Percentiles rank a stretch among this genome's conserved stretches.
phyloP scores from a whole-genome alignment of 2,113 vertebrate species.

The Microcebus murinus region DNA sequence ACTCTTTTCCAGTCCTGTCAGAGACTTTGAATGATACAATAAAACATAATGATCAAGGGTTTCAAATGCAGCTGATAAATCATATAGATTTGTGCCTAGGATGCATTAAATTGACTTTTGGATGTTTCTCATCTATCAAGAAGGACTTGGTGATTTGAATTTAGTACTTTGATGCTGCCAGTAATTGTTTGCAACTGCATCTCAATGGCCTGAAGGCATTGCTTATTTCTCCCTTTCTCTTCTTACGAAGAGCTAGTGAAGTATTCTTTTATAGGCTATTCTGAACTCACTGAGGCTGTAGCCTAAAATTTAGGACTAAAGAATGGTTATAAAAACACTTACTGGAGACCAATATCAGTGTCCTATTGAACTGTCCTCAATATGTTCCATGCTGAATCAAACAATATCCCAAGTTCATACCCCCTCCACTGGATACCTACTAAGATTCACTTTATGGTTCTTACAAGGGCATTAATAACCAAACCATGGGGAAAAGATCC shows the following conservation, averaged over 20 bases:
- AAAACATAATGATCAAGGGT: constrained; percentile 58
- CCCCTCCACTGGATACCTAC: not conserved
- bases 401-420: not conserved
- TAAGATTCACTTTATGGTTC: not conserved
- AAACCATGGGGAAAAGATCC: not conserved
- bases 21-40: constrained; percentile 29
- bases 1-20: constrained; percentile 11
- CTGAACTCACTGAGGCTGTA: not conserved
- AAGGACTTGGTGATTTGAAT: constrained; percentile 63
- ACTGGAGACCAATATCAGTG: not conserved
- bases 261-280: not conserved
- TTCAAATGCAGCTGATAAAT: constrained; percentile 63
- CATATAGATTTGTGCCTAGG: constrained; percentile 42
- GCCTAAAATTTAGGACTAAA: not conserved
- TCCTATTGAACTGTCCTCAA: not conserved
- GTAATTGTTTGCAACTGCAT: constrained; percentile 71
- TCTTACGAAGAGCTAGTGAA: constrained; percentile 13
- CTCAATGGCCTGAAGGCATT: not conserved
- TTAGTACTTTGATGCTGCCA: constrained; percentile 61
- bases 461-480: not conserved
- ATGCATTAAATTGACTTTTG: constrained; percentile 53
- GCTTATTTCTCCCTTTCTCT: constrained; percentile 8
- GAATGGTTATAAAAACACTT: not conserved
- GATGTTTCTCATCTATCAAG: constrained; percentile 62
- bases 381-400: not conserved